These are phyloP conservation scores for Eutolmus rufibarbis DNA, from an alignment of 2,888 invertebrate genomes.

Conservation along the genomic window DNA sequence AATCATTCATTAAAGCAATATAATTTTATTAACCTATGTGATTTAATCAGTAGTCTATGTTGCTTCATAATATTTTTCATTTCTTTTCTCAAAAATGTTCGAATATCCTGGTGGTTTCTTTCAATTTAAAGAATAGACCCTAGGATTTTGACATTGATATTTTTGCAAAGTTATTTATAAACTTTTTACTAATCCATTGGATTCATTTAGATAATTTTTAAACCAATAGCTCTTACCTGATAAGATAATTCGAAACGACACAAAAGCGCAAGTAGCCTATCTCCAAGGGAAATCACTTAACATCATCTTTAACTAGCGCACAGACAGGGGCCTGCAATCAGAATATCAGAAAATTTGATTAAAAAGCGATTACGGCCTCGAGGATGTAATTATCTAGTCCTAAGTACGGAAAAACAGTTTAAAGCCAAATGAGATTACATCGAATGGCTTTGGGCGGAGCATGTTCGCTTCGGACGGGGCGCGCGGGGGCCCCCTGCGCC, in stretches of 20 bases:
- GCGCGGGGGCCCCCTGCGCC: background rate
- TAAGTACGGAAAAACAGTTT: constrained; percentile 28
- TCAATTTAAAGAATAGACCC: no score
- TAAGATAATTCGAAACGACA: background rate
- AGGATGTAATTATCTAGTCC: constrained; percentile 11
- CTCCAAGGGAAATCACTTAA: background rate
- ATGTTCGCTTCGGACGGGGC: background rate
- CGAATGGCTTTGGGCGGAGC: background rate
- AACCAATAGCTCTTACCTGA: background rate
- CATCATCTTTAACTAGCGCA: background rate
- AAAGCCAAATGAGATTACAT: constrained; percentile 30
- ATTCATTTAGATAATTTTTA: background rate
- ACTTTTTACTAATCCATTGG: no score
- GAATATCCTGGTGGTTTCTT: no score
- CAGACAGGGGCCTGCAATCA: background rate
- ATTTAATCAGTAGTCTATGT: no score
- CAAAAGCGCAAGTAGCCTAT: background rate
- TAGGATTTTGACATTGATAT: no score
- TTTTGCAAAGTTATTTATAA: no score
- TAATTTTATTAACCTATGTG: no score
- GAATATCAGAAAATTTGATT: constrained; percentile 10
- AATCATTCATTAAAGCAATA: no score
- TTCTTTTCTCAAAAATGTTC: no score
- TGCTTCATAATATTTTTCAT: no score
- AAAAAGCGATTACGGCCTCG: constrained; percentile 20